A percentile compares a stretch with the other conserved stretches of the same genome.
Evolutionary conservation across 1,140 invertebrate species (phyloP).

Genomic region (Probaryconus sp.): DNA sequence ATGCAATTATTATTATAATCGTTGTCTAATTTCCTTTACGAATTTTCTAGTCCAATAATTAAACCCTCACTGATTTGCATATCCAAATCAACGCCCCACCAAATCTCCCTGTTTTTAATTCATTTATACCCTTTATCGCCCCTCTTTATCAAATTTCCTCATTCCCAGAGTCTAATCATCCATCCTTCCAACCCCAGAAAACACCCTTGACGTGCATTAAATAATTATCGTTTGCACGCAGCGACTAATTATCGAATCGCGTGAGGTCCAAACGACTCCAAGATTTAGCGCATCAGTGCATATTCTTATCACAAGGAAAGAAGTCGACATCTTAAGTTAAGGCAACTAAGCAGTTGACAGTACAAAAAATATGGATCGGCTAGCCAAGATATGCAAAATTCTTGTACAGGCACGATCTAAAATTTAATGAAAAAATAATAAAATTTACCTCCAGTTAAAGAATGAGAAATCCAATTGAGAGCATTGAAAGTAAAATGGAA

Average conservation of each 20-base stretch:
- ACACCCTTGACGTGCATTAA: slow-evolving; percentile 49
- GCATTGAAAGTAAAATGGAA: too few relatives aligned
- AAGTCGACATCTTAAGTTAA: too few relatives aligned
- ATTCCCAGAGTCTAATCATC: slow-evolving; percentile 34
- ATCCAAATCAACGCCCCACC: slow-evolving; percentile 1
- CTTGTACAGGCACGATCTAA: too few relatives aligned
- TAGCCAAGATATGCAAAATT: too few relatives aligned
- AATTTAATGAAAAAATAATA: too few relatives aligned
- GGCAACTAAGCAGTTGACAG: too few relatives aligned
- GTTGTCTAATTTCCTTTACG: slow-evolving; percentile 21
- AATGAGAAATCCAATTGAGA: too few relatives aligned
- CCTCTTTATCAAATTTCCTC: slow-evolving; percentile 40
- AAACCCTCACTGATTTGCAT: slow-evolving; percentile 23
- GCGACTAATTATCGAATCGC: slow-evolving; percentile 55
- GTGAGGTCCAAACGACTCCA: slow-evolving; percentile 44
- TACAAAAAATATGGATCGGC: too few relatives aligned
- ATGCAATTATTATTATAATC: too few relatives aligned
- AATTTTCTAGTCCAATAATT: too few relatives aligned
- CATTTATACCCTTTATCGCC: slow-evolving; percentile 41
- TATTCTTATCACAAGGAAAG: too few relatives aligned
- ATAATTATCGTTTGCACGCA: slow-evolving; percentile 55
- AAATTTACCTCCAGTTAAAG: too few relatives aligned
- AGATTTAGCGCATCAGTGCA: slow-evolving; percentile 50
- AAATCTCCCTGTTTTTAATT: slow-evolving; percentile 41
- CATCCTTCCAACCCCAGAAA: slow-evolving; percentile 40